These are phyloP conservation scores for Prosopocoilus inquinatus DNA, from an alignment of 2,888 invertebrate species.

Conservation along the genomic window DNA sequence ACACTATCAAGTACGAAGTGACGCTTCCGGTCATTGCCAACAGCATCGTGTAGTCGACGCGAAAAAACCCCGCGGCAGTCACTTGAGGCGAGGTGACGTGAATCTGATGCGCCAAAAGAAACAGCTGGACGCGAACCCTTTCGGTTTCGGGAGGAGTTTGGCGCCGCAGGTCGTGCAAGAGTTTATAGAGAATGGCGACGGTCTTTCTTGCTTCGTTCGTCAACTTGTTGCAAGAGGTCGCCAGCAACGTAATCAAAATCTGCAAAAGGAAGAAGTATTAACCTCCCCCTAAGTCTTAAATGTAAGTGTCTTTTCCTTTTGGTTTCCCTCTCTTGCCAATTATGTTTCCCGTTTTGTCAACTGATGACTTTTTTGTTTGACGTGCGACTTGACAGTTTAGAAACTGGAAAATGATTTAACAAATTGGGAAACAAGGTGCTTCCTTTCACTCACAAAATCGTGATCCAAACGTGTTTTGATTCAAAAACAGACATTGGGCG, in stretches of 20 bases:
- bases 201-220: conserved; percentile 4
- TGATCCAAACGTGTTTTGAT: no score
- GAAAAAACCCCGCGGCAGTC: conserved; percentile 2
- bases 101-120: conserved; percentile 1
- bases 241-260: conserved; percentile 1
- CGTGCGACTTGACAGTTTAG: no score
- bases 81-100: neutral
- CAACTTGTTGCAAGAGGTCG: neutral
- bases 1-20: conserved; percentile 2
- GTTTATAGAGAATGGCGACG: neutral
- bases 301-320: no score
- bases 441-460: no score
- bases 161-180: neutral
- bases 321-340: no score
- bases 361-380: no score
- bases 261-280: neutral
- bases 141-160: neutral
- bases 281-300: no score
- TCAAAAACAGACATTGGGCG: no score
- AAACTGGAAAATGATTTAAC: no score
- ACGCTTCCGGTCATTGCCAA: neutral
- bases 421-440: no score
- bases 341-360: no score
- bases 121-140: neutral
- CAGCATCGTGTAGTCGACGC: conserved; percentile 6